These are phyloP conservation scores for Mustela lutreola DNA, from an alignment of 2,113 vertebrate genomes.

Conservation along the genomic window DNA sequence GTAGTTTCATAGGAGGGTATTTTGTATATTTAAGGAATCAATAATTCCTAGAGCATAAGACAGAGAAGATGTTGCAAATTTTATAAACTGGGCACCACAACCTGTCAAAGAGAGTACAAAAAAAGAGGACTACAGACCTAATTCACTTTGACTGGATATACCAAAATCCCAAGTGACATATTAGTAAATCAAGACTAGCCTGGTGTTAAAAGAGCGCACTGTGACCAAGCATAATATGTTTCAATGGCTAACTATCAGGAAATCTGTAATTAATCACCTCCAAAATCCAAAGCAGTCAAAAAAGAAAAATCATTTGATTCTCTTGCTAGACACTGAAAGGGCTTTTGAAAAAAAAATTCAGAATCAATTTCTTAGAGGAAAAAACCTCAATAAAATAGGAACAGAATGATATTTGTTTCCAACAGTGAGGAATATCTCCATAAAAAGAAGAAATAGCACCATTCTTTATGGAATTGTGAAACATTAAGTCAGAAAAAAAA, in stretches of 20 bases:
- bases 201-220: not conserved
- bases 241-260: not conserved
- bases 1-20: not conserved
- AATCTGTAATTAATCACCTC: not conserved
- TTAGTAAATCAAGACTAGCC: not conserved
- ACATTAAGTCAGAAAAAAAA: conserved; percentile 34
- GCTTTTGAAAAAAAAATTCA: not conserved
- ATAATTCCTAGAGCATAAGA: not conserved
- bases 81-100: not conserved
- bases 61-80: not conserved
- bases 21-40: not conserved
- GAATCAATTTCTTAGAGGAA: conserved; percentile 15
- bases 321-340: conserved; percentile 40
- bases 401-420: conserved; percentile 42
- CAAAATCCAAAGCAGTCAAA: conserved; percentile 5
- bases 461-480: conserved; percentile 16
- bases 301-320: conserved; percentile 35
- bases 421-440: conserved; percentile 31
- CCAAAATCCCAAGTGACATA: not conserved
- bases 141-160: not conserved
- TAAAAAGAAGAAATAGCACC: conserved; percentile 11
- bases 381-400: conserved; percentile 49
- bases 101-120: not conserved
- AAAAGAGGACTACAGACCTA: not conserved
- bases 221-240: not conserved